These are phyloP conservation scores for Thermophis baileyi DNA, from an alignment of 2,113 vertebrate genomes.

Conservation along the genomic window DNA sequence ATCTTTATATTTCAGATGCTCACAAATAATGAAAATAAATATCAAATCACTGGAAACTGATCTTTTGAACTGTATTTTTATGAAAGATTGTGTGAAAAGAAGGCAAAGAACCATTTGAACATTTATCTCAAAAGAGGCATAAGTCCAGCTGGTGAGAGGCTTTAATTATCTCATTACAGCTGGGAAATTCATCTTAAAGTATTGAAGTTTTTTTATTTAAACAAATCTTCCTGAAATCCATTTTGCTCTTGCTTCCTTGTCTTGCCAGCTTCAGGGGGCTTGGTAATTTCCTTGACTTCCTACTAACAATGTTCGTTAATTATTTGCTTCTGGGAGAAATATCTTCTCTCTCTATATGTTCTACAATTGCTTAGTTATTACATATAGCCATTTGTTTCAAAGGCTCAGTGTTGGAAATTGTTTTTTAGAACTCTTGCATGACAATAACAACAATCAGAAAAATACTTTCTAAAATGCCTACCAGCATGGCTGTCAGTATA, in stretches of 20 bases:
- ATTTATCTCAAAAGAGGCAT: background rate
- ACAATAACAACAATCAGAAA: background rate
- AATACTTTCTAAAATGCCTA: background rate
- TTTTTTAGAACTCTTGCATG: background rate
- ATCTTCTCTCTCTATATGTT: background rate
- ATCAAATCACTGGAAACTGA: background rate
- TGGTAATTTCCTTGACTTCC: background rate
- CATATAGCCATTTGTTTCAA: background rate
- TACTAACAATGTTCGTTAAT: background rate
- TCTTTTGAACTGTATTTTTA: background rate
- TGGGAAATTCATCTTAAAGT: background rate
- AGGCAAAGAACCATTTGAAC: background rate
- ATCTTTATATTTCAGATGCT: background rate
- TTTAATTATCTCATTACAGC: background rate
- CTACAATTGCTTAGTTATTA: background rate
- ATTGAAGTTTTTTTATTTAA: background rate
- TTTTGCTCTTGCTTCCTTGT: background rate
- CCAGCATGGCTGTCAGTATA: fast-evolving
- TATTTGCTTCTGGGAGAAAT: background rate
- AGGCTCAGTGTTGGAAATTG: background rate
- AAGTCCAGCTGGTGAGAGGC: background rate
- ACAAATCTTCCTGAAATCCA: background rate
- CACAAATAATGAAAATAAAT: background rate
- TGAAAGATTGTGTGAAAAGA: background rate
- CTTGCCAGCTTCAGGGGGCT: background rate